Evolutionary conservation across 2,888 invertebrate genomes (phyloP).

Genomic region (Amblyjoppa proteus): DNA sequence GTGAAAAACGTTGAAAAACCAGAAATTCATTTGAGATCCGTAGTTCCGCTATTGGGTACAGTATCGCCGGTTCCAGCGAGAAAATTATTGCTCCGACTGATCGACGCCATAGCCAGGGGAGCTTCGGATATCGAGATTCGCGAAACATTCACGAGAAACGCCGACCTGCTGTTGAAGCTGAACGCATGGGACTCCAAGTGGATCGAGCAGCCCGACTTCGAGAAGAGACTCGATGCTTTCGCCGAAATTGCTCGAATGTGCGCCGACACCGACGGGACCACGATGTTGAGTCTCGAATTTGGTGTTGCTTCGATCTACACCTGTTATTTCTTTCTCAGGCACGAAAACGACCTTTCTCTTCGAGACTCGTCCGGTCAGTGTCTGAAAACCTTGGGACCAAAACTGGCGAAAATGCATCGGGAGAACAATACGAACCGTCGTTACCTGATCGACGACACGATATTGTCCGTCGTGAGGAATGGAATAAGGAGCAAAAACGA

Average conservation of each 20-base stretch:
- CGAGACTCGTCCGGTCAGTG: constrained; percentile 92
- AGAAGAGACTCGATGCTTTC: constrained; percentile 92
- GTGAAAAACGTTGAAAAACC: constrained; percentile 89
- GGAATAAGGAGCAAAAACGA: constrained; percentile 91
- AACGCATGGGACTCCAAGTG: constrained; percentile 95
- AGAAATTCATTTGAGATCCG: constrained; percentile 88
- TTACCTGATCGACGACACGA: constrained; percentile 90
- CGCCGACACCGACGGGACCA: constrained; percentile 81
- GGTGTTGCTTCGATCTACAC: constrained; percentile 93
- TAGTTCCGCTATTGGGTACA: constrained; percentile 91
- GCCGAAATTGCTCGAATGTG: constrained; percentile 86
- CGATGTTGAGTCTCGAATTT: constrained; percentile 85
- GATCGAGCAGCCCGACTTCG: constrained; percentile 98
- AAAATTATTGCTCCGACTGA: constrained; percentile 89
- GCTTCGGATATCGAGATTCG: constrained; percentile 77
- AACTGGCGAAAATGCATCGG: constrained; percentile 87
- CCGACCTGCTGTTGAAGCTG: constrained; percentile 88
- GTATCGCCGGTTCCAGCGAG: constrained; percentile 89
- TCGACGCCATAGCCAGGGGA: constrained; percentile 87
- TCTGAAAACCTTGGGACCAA: constrained; percentile 89
- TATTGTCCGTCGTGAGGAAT: constrained; percentile 90
- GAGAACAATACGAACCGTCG: constrained; percentile 87
- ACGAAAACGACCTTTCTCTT: constrained; percentile 94
- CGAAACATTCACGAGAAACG: constrained; percentile 86
- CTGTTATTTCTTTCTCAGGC: constrained; percentile 91